Evolutionary conservation across 2,888 invertebrate genomes (phyloP), one percentile per base, ranked within the genome.

Genomic region (Dendrolimus houi): DNA sequence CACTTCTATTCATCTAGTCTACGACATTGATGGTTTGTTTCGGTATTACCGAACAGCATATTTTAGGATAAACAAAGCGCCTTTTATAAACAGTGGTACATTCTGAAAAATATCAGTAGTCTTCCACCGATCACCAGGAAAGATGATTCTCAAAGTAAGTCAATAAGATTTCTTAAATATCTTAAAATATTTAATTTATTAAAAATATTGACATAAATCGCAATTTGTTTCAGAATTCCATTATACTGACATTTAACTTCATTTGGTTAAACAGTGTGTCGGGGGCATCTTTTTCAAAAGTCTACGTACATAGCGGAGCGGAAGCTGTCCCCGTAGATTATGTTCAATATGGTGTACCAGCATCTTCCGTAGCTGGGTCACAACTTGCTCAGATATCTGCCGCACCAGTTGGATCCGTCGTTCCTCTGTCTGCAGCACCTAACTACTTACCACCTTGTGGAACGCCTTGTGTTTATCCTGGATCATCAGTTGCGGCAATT

Each of bases 11-110:
- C 85, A 84, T 72, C 71, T 75, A 76, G 75, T 83, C 76, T 79
- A 78, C 78, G 89, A 87, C 90, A 89, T 89, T 89, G 89, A 80
- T 83, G 80, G 80, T 89, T 89, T 84, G 88, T 88, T 85, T 88
- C 86, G 85, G 85, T 87, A 79, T 88, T 85, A 83, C 85, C 76
- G 84, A 83, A 86, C 77, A 75, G 83, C 75, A 87, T 87, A 87
- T 83, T 84, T 89, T 80, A 78, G 65, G 66, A 72, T 74, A 77
- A 83, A 84, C 82, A 83, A 85, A 80, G 77, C 70, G 68, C 65
- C 80, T 81, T 80, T 85, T 89, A 89, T 83, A 90, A 88, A 82
- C 74, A 65, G 77, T 68, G 74, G 62, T 70, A 74, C 74, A 77
- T 79, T 75, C 75, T 70, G 75, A 80, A 85, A 85, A 86, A 75